Base-by-base conservation (phyloP, 1,140 invertebrate genomes). In the Drosophila sproati region DNA sequence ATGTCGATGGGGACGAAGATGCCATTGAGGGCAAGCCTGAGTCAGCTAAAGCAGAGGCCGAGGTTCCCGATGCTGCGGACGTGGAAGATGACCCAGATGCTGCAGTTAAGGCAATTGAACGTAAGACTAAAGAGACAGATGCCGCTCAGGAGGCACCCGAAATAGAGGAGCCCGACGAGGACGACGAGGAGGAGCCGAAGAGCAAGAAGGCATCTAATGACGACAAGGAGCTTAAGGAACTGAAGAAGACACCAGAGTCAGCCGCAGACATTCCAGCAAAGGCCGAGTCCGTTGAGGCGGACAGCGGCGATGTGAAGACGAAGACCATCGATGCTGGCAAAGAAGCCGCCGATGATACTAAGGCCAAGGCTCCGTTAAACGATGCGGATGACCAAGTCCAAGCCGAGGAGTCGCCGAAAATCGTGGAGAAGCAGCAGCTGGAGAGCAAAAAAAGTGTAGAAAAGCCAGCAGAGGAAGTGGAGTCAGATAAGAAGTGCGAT, bases 151-250 rank as follows among this genome's bases (percentile, higher is more conserved):
- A 82, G 51, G 48, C 57, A n/a, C 39, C 78, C 20, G 79, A 82
- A 39, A 82, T 75, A 5, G 79, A 81, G 34, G 89, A 91, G 55
- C 81, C 70, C 29, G 82, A 91, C 39, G 82, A 91, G 7, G 82
- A 83, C 29, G 47, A 75, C 1, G 73, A 82, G 0, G 63, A 69
- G 35, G 52, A 78, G 31, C 10, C 37, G 10, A 64, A 73, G 51
- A 59, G 59, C 28, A 86, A 85, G 47, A 85, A 73, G 56, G 54
- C 93, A 3, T 74, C 93, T 0, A 87, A 67, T 12, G 71, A 48
- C 47, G 54, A 51, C 10, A 72, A 73, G 20, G 64, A 68, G 37
- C 28, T 4, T 4, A 72, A 73, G 20, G 64, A 68, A 31, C n/a
- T 3, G 20, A 73, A 73, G 56, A 50, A 69, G 32, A 8, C 35